Conservation (phyloP, 23 tunicate genomes). For the Botrylloides violaceus region DNA sequence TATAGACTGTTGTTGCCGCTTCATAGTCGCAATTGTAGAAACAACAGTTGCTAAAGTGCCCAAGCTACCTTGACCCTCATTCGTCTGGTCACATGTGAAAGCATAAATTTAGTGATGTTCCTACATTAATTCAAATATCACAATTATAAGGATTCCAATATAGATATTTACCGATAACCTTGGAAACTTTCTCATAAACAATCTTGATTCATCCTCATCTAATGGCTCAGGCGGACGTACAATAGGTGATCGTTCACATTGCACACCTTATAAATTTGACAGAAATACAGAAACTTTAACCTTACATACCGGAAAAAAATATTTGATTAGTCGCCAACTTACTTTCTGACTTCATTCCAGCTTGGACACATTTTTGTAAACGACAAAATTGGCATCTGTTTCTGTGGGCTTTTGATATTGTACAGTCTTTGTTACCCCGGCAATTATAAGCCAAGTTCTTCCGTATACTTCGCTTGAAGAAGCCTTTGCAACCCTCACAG, state of each 20-base stretch:
- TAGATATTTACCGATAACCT: background rate
- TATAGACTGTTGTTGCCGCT: constrained; percentile 11
- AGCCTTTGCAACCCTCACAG: constrained; percentile 94
- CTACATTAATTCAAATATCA: too few relatives aligned
- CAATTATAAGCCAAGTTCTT: constrained; percentile 79
- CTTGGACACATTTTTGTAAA: constrained; percentile 65
- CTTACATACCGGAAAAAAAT: background rate
- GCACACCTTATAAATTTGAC: constrained; percentile 43
- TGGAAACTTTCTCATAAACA: background rate
- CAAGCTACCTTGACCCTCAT: constrained; percentile 49
- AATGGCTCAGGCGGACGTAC: background rate
- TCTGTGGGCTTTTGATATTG: constrained; percentile 78
- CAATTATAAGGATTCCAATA: too few relatives aligned
- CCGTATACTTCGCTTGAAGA: constrained; percentile 88
- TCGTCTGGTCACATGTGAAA: too few relatives aligned
- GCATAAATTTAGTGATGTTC: too few relatives aligned
- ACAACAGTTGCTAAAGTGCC: constrained; percentile 85
- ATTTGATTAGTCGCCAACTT: constrained; percentile 12
- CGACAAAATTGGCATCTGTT: constrained; percentile 93
- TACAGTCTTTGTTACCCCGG: constrained; percentile 81
- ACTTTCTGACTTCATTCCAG: constrained; percentile 90
- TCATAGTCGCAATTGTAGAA: constrained; percentile 64
- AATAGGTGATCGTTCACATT: constrained; percentile 80
- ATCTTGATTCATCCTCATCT: background rate
- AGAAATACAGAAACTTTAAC: background rate